These are phyloP conservation scores for Elymnias hypermnestra DNA, from an alignment of 1,140 invertebrate species.

Conservation along the genomic window DNA sequence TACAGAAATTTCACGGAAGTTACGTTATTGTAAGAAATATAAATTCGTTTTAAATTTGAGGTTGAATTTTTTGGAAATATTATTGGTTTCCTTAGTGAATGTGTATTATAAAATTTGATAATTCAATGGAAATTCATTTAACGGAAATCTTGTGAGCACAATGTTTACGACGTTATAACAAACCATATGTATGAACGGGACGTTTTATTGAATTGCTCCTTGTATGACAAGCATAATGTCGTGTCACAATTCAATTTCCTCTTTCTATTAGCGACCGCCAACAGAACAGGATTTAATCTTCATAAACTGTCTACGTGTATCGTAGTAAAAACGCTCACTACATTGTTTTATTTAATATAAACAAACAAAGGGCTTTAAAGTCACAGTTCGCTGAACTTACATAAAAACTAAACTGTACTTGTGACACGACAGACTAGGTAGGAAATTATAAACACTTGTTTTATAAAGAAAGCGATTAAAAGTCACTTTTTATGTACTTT, in stretches of 20 bases:
- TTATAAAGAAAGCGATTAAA: background rate
- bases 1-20: no score
- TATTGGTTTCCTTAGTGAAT: no score
- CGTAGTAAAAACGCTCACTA: slow-evolving; percentile 1
- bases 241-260: slow-evolving; percentile 6
- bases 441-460: background rate
- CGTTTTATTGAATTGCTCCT: slow-evolving; percentile 3
- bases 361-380: slow-evolving; percentile 6
- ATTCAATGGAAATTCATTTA: no score
- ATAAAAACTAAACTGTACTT: slow-evolving; percentile 1
- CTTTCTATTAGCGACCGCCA: slow-evolving; percentile 3
- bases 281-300: slow-evolving; percentile 4
- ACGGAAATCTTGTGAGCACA: no score
- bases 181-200: background rate
- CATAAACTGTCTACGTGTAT: background rate
- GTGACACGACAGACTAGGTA: background rate
- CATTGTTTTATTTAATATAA: slow-evolving; percentile 4
- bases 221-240: background rate
- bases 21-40: no score
- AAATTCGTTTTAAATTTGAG: no score
- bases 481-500: no score
- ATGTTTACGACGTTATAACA: slow-evolving; percentile 1
- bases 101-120: no score
- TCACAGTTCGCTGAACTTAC: background rate
- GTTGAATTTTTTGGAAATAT: no score